Evolutionary conservation across 1,140 invertebrate genomes (phyloP), one percentile per base, ranked within the genome.

Genomic region (Drosophila pectinifera): DNA sequence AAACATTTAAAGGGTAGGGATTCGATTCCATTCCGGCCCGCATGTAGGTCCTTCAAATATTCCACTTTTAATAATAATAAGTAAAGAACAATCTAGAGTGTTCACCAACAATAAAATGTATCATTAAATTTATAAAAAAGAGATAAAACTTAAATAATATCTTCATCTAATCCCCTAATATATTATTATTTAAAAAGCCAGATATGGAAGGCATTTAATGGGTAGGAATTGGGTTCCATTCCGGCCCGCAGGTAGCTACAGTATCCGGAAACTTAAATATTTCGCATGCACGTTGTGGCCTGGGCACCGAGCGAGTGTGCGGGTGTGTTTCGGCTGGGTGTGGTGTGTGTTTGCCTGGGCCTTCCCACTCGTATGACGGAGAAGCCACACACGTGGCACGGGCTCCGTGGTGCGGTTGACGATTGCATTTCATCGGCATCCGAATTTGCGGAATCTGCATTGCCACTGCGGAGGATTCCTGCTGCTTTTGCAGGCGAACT

Each of bases 351-450:
- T 81, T 74, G 57, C 64, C 73, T 59, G 86, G 74, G 69, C 69
- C 68, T 68, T 72, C 7, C 48, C 48, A 20, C 28, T 51, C 70
- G 56, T 46, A 78, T 75, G 85, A 62, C 61, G 70, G 64, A 65
- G 38, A 67, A 59, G 41, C 67, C 64, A 24, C 64, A 69, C 68
- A 56, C 46, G 67, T 49, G 57, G 49, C 78, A 74, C 77, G 80
- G 80, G 72, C 62, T 73, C 58, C 68, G 59, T 81, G 68, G 61
- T 84, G 81, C 80, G 72, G 77, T 82, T 78, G 72, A 76, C 78
- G 62, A 88, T 83, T 82, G 65, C 84, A 88, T 82, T 65, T 79
- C 83, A 88, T 68, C 54, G 36, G 62, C 39, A 76, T 42, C 51
- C 39, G 62, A 65, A 78, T 64, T 67, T 51, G 51, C 46, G 42